These are phyloP conservation scores for Psilopsiagon aurifrons DNA, from an alignment of 2,113 vertebrate genomes.

Conservation along the genomic window DNA sequence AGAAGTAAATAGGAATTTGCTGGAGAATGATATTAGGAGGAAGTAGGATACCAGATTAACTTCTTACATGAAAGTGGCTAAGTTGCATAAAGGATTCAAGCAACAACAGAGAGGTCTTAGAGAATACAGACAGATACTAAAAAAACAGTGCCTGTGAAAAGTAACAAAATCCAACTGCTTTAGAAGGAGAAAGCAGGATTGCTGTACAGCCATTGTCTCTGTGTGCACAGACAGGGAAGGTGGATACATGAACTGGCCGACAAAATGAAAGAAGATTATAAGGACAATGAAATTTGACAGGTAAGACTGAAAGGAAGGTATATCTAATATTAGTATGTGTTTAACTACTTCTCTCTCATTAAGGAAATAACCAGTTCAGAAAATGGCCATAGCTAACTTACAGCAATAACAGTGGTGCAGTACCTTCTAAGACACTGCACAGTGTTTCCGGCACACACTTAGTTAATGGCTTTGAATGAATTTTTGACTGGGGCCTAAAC, in stretches of 20 bases:
- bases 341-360: slow-evolving; percentile 2
- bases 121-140: neutral
- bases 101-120: neutral
- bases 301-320: neutral
- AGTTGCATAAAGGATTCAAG: neutral
- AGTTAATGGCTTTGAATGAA: neutral
- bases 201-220: neutral
- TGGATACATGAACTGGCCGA: neutral
- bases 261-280: neutral
- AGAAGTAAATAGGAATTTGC: neutral
- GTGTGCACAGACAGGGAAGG: neutral
- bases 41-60: neutral
- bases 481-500: neutral
- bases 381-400: neutral
- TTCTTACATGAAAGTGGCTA: neutral
- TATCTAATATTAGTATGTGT: slow-evolving; percentile 23
- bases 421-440: neutral
- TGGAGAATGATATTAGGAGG: neutral
- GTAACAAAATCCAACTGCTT: neutral
- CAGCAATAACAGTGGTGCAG: neutral
- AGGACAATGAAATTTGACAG: neutral
- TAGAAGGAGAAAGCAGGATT: neutral
- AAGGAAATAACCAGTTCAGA: slow-evolving; percentile 35
- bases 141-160: neutral
- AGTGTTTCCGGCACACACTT: neutral